Evolutionary conservation across 2,888 invertebrate genomes (phyloP).

Genomic region (Mallateleia sp.): DNA sequence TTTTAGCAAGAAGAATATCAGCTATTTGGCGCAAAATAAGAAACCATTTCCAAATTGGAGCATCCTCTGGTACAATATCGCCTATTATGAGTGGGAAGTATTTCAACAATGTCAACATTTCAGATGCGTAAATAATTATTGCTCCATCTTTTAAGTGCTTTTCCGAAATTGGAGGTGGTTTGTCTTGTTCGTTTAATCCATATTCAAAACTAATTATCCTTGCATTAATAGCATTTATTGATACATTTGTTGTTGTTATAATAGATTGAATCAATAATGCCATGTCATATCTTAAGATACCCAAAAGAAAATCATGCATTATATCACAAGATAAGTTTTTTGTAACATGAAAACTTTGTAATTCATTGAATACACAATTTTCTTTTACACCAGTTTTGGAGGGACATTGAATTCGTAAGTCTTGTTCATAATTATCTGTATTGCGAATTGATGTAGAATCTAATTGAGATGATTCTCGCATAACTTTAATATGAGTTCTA

Average conservation of each 20-base stretch:
- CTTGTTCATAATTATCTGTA: background rate
- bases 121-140: conserved; percentile 66
- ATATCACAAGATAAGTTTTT: conserved; percentile 10
- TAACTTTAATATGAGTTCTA: background rate
- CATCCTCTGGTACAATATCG: conserved; percentile 46
- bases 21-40: conserved; percentile 49
- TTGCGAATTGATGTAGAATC: background rate
- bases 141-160: conserved; percentile 39
- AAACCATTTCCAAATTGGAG: conserved; percentile 55
- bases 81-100: conserved; percentile 64
- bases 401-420: background rate
- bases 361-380: background rate
- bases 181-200: conserved; percentile 56
- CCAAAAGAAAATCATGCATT: conserved; percentile 27
- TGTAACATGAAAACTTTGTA: background rate
- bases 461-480: background rate
- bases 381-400: background rate
- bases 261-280: background rate
- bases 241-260: background rate
- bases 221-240: conserved; percentile 16
- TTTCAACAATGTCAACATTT: conserved; percentile 65
- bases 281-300: conserved; percentile 24
- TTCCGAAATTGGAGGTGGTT: conserved; percentile 62
- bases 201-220: conserved; percentile 62
- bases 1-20: conserved; percentile 46